Base-by-base conservation (phyloP, 1,140 invertebrate genomes). In the Procambarus virginalis region DNA sequence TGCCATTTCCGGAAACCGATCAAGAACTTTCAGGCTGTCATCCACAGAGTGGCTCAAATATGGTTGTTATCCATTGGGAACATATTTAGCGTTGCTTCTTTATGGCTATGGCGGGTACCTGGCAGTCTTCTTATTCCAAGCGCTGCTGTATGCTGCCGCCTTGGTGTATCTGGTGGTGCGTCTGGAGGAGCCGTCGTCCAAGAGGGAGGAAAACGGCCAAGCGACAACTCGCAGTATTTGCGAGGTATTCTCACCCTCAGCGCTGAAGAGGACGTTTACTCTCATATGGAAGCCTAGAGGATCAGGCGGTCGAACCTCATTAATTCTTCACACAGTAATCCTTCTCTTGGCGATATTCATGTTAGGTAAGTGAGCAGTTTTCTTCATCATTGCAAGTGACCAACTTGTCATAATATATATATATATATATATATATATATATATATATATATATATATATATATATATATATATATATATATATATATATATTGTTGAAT, bases 41-140 rank as follows among this genome's bases (percentile, higher is more conserved):
- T 9, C 22, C 22, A 55, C 45, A 8, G 80, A 83, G 80, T 83
- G 80, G 80, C 14, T 83, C 8, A 83, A 60, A 55, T 68, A 46
- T 14, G n/a, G 34, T 45, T 58, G 55, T 14, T 60, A 83, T 14
- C 80, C 80, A 10, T 34, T 83, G 6, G 80, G 55, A 14, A 68
- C 68, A 22, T 83, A 64, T 34, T 2, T 46, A 14, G 5, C 80
- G 4, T 34, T 64, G 55, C 9, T 83, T 10, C n/a, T 83, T n/a
- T 83, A 68, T 20, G 6, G 45, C 0, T 20, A 46, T 34, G 64
- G 64, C 2, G 80, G 80, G 5, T 83, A 83, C n/a, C 2, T 83
- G 64, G 14, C 45, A 17, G 55, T 60, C 10, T 83, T 17, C 58
- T 2, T 58, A 34, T 70, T 83, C 22, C 34, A 64, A 45, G 58